phyloP scores from a whole-genome alignment of 2,797 vertebrate genomes.

The Peromyscus eremicus region DNA sequence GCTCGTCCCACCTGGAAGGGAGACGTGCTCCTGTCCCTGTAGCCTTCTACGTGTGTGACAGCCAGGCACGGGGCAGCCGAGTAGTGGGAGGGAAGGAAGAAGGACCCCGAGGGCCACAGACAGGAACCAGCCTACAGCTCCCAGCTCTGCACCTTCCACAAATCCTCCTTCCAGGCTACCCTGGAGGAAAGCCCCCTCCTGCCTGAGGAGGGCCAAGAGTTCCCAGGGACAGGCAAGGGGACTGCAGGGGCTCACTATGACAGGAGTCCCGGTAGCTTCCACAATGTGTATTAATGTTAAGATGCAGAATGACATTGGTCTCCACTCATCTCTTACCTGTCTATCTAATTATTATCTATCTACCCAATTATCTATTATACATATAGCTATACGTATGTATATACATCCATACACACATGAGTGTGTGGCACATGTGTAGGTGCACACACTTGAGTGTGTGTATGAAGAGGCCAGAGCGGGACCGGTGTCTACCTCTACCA shows the following conservation, averaged over 20 bases:
- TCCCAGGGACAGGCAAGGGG: fast-evolving
- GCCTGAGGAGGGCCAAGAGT: background rate
- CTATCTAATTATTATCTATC: background rate
- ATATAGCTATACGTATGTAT: background rate
- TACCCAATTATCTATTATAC: background rate
- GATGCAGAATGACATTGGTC: background rate
- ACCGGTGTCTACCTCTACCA: background rate
- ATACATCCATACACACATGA: no score
- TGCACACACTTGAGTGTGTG: background rate
- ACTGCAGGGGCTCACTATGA: background rate
- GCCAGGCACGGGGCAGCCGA: background rate
- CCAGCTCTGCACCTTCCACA: background rate
- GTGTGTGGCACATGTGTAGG: background rate
- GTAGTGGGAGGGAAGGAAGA: background rate
- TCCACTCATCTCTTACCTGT: background rate
- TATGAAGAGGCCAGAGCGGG: background rate
- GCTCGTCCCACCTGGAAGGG: conserved; percentile 31
- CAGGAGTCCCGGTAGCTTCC: background rate
- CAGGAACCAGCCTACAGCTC: background rate
- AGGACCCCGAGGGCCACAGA: background rate
- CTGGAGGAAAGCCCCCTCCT: background rate
- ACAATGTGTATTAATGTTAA: background rate
- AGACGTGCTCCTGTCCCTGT: background rate
- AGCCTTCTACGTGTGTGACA: background rate
- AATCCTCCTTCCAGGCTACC: background rate